Evolutionary conservation across 1,140 invertebrate genomes (phyloP).

Genomic region (Meteorus sp.): DNA sequence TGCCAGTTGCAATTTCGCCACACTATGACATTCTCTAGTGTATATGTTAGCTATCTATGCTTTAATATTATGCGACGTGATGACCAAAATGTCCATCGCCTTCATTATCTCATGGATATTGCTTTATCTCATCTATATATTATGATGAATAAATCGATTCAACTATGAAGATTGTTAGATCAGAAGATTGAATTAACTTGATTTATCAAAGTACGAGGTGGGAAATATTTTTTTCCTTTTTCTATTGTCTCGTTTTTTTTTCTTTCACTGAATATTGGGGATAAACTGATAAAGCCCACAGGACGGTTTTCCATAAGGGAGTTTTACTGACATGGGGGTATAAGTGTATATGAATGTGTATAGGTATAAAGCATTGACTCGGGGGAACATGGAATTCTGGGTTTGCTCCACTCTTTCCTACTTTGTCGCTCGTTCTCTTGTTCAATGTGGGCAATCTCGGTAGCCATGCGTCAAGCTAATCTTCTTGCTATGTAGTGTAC

Average conservation of each 20-base stretch:
- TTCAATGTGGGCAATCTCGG: slow-evolving; percentile 40
- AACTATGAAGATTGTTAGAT: too few species aligned
- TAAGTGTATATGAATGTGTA: not conserved
- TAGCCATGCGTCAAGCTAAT: slow-evolving; percentile 49
- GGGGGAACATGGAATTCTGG: not conserved
- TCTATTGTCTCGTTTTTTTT: not conserved
- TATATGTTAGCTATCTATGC: too few species aligned
- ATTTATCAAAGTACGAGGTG: not conserved
- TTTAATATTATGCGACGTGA: too few species aligned
- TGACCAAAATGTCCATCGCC: too few species aligned
- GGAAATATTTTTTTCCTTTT: too few species aligned
- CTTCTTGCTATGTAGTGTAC: too few species aligned
- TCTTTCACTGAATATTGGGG: not conserved
- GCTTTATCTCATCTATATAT: too few species aligned
- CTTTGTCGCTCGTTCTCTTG: too few species aligned
- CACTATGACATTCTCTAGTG: not conserved
- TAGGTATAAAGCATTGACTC: slow-evolving; percentile 4
- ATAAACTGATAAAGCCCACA: not conserved
- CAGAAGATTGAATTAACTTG: not conserved
- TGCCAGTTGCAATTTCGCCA: not conserved
- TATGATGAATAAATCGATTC: too few species aligned
- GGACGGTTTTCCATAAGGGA: not conserved
- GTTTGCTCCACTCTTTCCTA: not conserved
- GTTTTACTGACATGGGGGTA: not conserved
- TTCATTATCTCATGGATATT: too few species aligned